A percentile compares a stretch with the other conserved stretches of the same genome.
Evolutionary conservation across 30 jellyfish, hydroid and myxozoan genomes (phyloP).

Genomic region (Nemopilema nomurai): DNA sequence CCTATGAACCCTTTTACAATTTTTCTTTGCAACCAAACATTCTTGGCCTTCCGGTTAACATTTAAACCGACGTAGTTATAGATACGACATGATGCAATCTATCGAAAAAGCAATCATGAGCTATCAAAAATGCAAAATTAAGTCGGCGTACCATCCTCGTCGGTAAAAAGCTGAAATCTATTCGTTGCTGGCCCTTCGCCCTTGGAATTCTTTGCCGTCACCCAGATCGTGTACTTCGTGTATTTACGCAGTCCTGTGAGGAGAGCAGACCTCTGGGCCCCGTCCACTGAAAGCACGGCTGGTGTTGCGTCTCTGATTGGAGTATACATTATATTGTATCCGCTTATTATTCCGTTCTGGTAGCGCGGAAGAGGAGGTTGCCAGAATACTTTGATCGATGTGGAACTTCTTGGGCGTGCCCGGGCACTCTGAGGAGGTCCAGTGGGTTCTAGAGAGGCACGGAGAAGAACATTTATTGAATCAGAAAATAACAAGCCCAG

Average conservation of each 20-base stretch:
- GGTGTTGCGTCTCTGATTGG: conserved; percentile 75
- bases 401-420: conserved; percentile 88
- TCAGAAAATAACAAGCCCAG: too few relatives aligned
- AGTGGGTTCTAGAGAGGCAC: conserved; percentile 79
- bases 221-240: conserved; percentile 92
- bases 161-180: conserved; percentile 79
- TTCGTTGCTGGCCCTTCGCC: conserved; percentile 97
- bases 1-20: too few relatives aligned
- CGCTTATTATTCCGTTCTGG: conserved; percentile 78
- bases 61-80: too few relatives aligned
- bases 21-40: too few relatives aligned
- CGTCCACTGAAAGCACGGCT: conserved; percentile 53
- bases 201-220: conserved; percentile 62
- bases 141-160: conserved; percentile 88
- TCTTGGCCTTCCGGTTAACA: too few relatives aligned
- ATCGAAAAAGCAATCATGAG: too few relatives aligned
- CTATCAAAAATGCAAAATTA: not conserved
- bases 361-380: conserved; percentile 75
- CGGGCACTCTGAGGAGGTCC: conserved; percentile 92
- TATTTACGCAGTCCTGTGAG: conserved; percentile 87
- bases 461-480: too few relatives aligned
- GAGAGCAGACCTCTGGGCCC: conserved; percentile 53
- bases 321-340: conserved; percentile 82
- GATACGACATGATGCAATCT: too few relatives aligned
- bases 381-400: conserved; percentile 88